phyloP scores from a whole-genome alignment of 2,113 vertebrate species.

The Bagarius yarrelli region DNA sequence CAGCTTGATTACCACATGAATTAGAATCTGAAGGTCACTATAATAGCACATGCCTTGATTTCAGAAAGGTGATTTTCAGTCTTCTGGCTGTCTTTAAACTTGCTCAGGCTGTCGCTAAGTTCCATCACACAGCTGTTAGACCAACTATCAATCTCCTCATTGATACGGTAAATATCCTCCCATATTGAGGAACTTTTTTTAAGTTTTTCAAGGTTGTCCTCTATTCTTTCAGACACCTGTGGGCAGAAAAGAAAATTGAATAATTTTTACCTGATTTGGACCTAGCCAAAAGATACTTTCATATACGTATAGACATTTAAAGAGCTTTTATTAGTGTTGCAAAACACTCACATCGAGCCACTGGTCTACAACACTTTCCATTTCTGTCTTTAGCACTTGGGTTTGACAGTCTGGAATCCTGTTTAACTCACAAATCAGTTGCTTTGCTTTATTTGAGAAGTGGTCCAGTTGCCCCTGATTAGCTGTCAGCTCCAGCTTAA shows the following conservation, averaged over 20 bases:
- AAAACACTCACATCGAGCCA: conserved; percentile 92
- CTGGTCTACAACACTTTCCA: conserved; percentile 83
- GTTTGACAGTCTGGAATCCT: conserved; percentile 80
- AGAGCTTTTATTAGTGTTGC: neutral
- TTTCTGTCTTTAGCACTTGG: conserved; percentile 76
- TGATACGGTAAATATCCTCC: conserved; percentile 82
- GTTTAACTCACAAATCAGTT: conserved; percentile 83
- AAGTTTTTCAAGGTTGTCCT: conserved; percentile 81
- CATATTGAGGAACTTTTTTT: conserved; percentile 75
- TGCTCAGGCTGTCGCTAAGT: conserved; percentile 79
- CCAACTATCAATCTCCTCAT: conserved; percentile 86
- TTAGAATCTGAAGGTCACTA: neutral
- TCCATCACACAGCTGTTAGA: conserved; percentile 76
- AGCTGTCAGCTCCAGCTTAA: conserved; percentile 77
- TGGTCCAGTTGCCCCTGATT: conserved; percentile 83
- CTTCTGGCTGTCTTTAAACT: conserved; percentile 79
- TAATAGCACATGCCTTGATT: conserved; percentile 75
- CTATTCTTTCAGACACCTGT: conserved; percentile 86
- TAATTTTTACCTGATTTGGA: too few relatives aligned
- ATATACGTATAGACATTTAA: neutral
- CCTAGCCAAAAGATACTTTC: neutral
- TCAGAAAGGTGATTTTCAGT: conserved; percentile 73
- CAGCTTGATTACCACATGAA: neutral
- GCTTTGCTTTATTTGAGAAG: conserved; percentile 87
- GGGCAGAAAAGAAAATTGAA: conserved; percentile 3